Evolutionary conservation across 2,888 invertebrate genomes (phyloP), one percentile per base, ranked within the genome.

Genomic region (Brachyptera risi): DNA sequence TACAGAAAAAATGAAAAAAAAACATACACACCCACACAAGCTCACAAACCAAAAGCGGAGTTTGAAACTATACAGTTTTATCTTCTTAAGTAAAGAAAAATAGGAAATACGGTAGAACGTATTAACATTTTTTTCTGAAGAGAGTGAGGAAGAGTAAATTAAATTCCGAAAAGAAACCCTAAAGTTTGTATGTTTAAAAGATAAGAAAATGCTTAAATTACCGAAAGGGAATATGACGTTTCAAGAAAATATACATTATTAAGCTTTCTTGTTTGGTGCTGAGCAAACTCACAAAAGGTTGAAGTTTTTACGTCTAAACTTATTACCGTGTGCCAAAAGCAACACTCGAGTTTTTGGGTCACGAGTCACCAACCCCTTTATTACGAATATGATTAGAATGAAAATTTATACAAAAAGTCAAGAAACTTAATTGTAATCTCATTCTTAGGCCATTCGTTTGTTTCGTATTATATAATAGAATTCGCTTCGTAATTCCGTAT

Each of bases 61-160:
- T n/a, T n/a, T n/a, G 24, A 47, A 47, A n/a, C 24, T 2, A n/a
- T n/a, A 21, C 21, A 24, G 21, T 24, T 5, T n/a, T 21, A n/a
- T 17, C 27, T 31, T 2, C n/a, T 21, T 11, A 51, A 51, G 7
- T 24, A 49, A 17, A 15, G 35, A n/a, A 51, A 51, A 51, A 35
- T 19, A 13, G 31, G 51, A 51, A 51, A 51, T 35, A 15, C 31
- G 11, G 17, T n/a, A n/a, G 31, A 51, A n/a, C 27, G 15, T 35
- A 23, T 23, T 19, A 54, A 37, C 54, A 31, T 37, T 54, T 54
- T 54, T 54, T 54, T n/a, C n/a, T n/a, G n/a, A n/a, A n/a, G n/a
- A n/a, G n/a, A n/a, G n/a, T n/a, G n/a, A 27, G 35, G 54, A 42
- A 31, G 62, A 47, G 54, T n/a, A 42, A 64, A 38, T 50, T 47